These are phyloP conservation scores for Euura saliciscinereae DNA, from an alignment of 1,140 invertebrate genomes.

Conservation along the genomic window DNA sequence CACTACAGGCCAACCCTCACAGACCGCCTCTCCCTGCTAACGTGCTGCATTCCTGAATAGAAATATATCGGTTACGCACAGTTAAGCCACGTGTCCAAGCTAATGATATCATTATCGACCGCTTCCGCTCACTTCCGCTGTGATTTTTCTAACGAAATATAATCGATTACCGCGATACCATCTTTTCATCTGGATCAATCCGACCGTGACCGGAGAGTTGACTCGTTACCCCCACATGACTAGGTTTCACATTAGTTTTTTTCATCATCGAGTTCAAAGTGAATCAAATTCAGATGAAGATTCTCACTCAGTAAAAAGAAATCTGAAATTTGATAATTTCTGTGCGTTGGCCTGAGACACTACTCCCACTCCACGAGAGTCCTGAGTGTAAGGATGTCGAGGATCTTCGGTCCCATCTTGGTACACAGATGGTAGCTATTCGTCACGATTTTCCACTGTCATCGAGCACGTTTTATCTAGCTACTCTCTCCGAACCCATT, in stretches of 20 bases:
- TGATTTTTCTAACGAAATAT: slow-evolving; percentile 9
- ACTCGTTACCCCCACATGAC: background rate
- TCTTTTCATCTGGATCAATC: background rate
- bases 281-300: too few relatives aligned
- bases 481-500: slow-evolving; percentile 14
- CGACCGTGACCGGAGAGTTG: background rate
- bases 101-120: slow-evolving; percentile 17
- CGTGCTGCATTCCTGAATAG: slow-evolving; percentile 23
- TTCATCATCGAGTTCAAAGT: too few relatives aligned
- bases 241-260: too few relatives aligned
- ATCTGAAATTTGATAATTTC: too few relatives aligned
- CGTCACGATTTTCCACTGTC: slow-evolving; percentile 20
- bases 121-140: slow-evolving; percentile 18
- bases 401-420: background rate
- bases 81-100: slow-evolving; percentile 7
- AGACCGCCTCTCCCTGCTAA: slow-evolving; percentile 20
- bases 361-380: background rate
- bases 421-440: slow-evolving; percentile 18
- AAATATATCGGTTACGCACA: slow-evolving; percentile 20
- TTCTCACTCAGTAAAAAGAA: too few relatives aligned
- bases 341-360: too few relatives aligned
- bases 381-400: background rate
- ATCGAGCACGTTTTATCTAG: slow-evolving; percentile 9
- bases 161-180: background rate
- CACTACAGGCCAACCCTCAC: slow-evolving; percentile 6